Percentiles rank a stretch among this genome's conserved stretches.
phyloP scores from a whole-genome alignment of 2,888 invertebrate genomes.

The Notodonta dromedarius region DNA sequence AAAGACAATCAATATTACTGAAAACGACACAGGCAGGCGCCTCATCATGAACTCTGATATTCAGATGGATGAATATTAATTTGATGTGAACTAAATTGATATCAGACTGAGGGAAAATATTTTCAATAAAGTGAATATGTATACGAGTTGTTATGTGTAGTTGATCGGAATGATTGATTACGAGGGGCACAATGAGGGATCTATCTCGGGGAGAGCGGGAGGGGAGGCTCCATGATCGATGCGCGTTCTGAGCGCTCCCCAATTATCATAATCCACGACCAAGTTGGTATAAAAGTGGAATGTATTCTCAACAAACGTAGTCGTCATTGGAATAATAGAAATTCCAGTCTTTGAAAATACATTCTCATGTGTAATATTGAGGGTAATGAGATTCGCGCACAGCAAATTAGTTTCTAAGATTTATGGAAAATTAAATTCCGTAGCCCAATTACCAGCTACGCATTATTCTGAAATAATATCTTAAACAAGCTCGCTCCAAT shows the following conservation, averaged over 20 bases:
- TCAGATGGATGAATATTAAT: conserved; percentile 22
- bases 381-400: neutral
- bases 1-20: too few relatives aligned
- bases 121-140: conserved; percentile 20
- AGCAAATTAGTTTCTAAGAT: neutral
- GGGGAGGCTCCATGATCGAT: conserved; percentile 46
- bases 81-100: conserved; percentile 13
- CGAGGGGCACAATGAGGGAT: conserved; percentile 33
- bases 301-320: conserved; percentile 1
- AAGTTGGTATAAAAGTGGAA: conserved; percentile 7
- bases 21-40: neutral
- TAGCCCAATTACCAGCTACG: too few relatives aligned
- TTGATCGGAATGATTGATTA: conserved; percentile 46
- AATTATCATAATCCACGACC: conserved; percentile 45
- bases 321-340: neutral
- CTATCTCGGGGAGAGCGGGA: conserved; percentile 22
- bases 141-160: conserved; percentile 28
- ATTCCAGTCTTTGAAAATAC: neutral
- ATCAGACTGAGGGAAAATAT: conserved; percentile 18
- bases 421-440: neutral
- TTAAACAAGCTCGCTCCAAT: too few relatives aligned
- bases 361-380: neutral
- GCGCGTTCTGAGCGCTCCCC: conserved; percentile 27
- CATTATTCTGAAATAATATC: too few relatives aligned
- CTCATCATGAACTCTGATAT: conserved; percentile 1